Evolutionary conservation across 92 coral and sea anemone genomes (phyloP).

Genomic region (Hydrozoanthus gracilis): DNA sequence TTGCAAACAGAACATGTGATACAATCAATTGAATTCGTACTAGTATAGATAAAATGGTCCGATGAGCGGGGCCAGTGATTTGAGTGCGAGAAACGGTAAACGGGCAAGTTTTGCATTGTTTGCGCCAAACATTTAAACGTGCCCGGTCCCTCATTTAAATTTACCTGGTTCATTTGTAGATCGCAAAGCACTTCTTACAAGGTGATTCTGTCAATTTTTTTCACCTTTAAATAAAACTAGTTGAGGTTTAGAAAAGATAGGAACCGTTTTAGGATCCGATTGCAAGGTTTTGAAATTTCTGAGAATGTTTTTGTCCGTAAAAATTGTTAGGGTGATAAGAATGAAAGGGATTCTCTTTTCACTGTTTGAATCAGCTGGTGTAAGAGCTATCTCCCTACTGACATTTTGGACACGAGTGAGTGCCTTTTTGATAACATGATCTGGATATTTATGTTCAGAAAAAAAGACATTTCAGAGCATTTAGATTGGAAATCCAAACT

Average conservation of each 20-base stretch:
- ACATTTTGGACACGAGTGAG: slow-evolving; percentile 36
- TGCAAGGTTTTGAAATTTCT: slow-evolving; percentile 34
- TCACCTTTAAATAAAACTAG: slow-evolving; percentile 55
- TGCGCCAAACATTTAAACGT: too few relatives aligned
- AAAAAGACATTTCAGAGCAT: too few relatives aligned
- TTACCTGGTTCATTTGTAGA: slow-evolving; percentile 43
- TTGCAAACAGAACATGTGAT: too few relatives aligned
- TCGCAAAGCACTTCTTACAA: too few relatives aligned
- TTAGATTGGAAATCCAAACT: too few relatives aligned
- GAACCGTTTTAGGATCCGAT: slow-evolving; percentile 44
- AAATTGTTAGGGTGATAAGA: slow-evolving; percentile 49
- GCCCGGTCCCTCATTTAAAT: too few relatives aligned
- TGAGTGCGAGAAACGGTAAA: too few relatives aligned
- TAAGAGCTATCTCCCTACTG: slow-evolving; percentile 43
- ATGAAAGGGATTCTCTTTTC: slow-evolving; percentile 42
- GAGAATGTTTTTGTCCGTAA: slow-evolving; percentile 25
- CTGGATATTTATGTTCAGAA: slow-evolving; percentile 38
- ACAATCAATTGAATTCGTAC: too few relatives aligned
- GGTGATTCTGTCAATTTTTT: slow-evolving; percentile 21
- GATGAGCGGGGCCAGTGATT: too few relatives aligned
- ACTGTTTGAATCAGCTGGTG: slow-evolving; percentile 32
- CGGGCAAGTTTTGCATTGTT: too few relatives aligned
- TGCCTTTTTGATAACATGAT: slow-evolving; percentile 17
- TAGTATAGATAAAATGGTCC: too few relatives aligned
- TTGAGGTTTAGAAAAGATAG: slow-evolving; percentile 42